These are phyloP conservation scores for Calephelis perditalis DNA, from an alignment of 2,888 invertebrate genomes.

Conservation along the genomic window DNA sequence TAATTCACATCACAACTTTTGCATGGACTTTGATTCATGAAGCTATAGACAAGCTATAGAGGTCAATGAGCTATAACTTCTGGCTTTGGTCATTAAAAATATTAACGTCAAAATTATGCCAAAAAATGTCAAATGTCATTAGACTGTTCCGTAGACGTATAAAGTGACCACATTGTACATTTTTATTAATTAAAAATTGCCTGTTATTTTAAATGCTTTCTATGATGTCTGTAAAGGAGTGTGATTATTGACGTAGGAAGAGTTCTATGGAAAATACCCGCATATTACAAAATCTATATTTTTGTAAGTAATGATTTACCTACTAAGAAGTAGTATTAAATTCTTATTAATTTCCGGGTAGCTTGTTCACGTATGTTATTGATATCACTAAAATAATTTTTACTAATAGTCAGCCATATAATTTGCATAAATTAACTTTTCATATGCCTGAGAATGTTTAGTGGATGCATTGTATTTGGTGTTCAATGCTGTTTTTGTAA, in stretches of 20 bases:
- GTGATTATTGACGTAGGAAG: slow-evolving; percentile 47
- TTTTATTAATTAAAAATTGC: slow-evolving; percentile 32
- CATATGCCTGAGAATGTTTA: slow-evolving; percentile 47
- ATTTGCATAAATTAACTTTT: slow-evolving; percentile 70
- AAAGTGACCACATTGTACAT: slow-evolving; percentile 41
- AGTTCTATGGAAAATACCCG: slow-evolving; percentile 62
- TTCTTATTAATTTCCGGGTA: slow-evolving; percentile 41
- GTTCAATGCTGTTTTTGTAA: slow-evolving; percentile 25
- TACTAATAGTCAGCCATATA: slow-evolving; percentile 54
- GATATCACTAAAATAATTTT: slow-evolving; percentile 49
- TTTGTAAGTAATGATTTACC: slow-evolving; percentile 52
- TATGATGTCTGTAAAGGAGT: slow-evolving; percentile 36
- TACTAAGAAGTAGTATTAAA: slow-evolving; percentile 32
- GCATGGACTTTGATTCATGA: too few relatives aligned
- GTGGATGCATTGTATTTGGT: slow-evolving; percentile 27
- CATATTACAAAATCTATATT: slow-evolving; percentile 50
- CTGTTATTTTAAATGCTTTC: neutral
- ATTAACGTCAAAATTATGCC: neutral
- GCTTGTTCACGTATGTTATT: slow-evolving; percentile 45
- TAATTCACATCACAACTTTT: too few relatives aligned
- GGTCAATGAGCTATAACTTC: too few relatives aligned
- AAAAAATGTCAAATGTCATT: slow-evolving; percentile 4
- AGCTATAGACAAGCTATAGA: too few relatives aligned
- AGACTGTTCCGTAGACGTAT: slow-evolving; percentile 24
- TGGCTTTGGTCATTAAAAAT: slow-evolving; percentile 22